Evolutionary conservation across 2,888 invertebrate species (phyloP), one percentile per base, ranked within the genome.

Genomic region (Noctua comes): DNA sequence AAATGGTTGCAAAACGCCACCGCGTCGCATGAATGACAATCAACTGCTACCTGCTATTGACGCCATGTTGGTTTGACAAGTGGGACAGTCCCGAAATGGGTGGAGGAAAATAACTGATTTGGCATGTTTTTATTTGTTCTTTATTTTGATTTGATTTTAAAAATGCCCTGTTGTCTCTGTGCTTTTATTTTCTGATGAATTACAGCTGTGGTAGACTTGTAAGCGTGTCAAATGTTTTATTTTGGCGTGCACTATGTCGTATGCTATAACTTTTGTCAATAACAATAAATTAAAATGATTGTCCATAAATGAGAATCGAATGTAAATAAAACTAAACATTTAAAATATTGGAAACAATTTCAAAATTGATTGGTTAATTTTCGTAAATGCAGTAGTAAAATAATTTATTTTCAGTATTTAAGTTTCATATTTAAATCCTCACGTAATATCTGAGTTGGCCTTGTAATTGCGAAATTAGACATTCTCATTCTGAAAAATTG

Each of bases 1-100:
- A 95, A 95, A 94, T 91, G 92, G 88, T 91, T 90, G 91, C 91
- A 90, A 90, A 90, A 90, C 77, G 87, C 69, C 74, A 82, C 92
- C 86, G 72, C 87, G 90, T 83, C 84, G 76, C 69, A 43, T 85
- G 94, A 93, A 94, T 94, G 90, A 90, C 87, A 93, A 94, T 86
- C 77, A 79, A 51, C 36, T 40, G 69, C 73, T 68, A 79, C 74
- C 84, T 73, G 68, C 71, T 82, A 78, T 70, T 54, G 80, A 36
- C 71, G 68, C 80, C 84, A 90, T 84, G 69, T 8, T 62, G 31
- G 27, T n/a, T 27, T 24, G 2, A 24, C 13, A 48, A 48, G 46
- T 40, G 46, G 66, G 84, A 84, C 71, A 24, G 77, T 86, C 84
- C 86, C 66, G 31, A 73, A 70, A 71, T 54, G 57, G 27, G 1